Evolutionary conservation across 2,888 invertebrate species (phyloP).

Genomic region (Acleris sparsana): DNA sequence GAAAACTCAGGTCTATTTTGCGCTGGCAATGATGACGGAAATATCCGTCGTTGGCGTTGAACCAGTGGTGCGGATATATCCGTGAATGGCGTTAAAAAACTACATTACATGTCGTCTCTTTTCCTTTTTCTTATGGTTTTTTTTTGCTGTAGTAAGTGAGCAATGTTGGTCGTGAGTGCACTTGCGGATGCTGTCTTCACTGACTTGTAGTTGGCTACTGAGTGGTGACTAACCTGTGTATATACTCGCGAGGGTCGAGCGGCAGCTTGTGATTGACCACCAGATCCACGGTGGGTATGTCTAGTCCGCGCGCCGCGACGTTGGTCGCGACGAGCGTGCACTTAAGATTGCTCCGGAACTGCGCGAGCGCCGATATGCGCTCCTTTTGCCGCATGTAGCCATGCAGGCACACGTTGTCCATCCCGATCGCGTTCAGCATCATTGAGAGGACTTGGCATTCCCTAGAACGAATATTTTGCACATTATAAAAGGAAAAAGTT

Average conservation of each 20-base stretch:
- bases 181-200: background rate
- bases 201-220: background rate
- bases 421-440: slow-evolving; percentile 93
- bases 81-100: too few relatives aligned
- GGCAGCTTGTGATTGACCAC: slow-evolving; percentile 98
- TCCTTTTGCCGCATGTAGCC: slow-evolving; percentile 96
- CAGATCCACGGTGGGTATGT: slow-evolving; percentile 97
- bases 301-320: slow-evolving; percentile 97
- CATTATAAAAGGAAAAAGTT: too few relatives aligned
- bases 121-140: too few relatives aligned
- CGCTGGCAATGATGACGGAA: too few relatives aligned
- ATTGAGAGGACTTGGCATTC: slow-evolving; percentile 95
- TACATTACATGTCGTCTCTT: too few relatives aligned
- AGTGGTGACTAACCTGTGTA: slow-evolving; percentile 86
- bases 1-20: too few relatives aligned
- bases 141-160: too few relatives aligned
- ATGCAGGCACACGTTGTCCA: slow-evolving; percentile 95
- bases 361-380: slow-evolving; percentile 91
- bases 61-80: too few relatives aligned
- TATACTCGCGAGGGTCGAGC: slow-evolving; percentile 94
- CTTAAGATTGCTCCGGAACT: slow-evolving; percentile 94
- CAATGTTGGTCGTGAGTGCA: too few relatives aligned
- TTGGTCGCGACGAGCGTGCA: slow-evolving; percentile 97
- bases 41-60: too few relatives aligned
- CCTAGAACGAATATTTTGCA: slow-evolving; percentile 75